phyloP scores from a whole-genome alignment of 1,140 invertebrate genomes.

The Hylaeus anthracinus region DNA sequence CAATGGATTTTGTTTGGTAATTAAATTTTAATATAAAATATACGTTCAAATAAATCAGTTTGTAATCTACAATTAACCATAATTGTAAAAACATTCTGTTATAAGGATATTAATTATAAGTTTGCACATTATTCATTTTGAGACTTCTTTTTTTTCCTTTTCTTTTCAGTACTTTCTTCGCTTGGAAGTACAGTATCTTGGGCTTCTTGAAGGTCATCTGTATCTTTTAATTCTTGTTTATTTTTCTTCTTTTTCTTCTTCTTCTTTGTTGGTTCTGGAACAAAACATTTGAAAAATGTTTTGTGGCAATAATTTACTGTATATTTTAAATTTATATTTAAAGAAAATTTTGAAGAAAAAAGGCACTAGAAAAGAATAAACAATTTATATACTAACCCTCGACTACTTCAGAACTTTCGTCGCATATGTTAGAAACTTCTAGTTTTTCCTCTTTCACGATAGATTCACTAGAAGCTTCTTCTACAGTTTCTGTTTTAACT shows the following conservation, averaged over 20 bases:
- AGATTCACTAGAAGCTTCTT: neutral
- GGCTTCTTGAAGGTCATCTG: constrained; percentile 60
- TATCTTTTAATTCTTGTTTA: constrained; percentile 72
- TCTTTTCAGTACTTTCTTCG: constrained; percentile 62
- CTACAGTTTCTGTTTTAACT: constrained; percentile 20
- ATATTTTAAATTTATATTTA: neutral
- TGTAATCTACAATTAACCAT: neutral
- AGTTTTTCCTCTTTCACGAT: constrained; percentile 30
- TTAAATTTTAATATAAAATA: neutral
- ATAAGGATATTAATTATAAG: constrained; percentile 1
- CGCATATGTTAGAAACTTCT: constrained; percentile 8
- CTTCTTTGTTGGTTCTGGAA: constrained; percentile 72
- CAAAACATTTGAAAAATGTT: constrained; percentile 10
- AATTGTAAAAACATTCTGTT: neutral
- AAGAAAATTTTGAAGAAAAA: neutral
- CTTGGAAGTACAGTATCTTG: constrained; percentile 18
- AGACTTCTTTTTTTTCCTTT: constrained; percentile 77
- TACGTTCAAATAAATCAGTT: neutral
- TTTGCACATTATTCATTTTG: constrained; percentile 57
- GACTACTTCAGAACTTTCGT: neutral
- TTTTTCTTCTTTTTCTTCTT: constrained; percentile 80
- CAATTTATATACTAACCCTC: constrained; percentile 21
- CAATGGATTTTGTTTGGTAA: neutral
- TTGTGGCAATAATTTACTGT: neutral
- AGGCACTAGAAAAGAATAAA: constrained; percentile 11